These are phyloP conservation scores for Stomorhina lunata DNA, from an alignment of 2,888 invertebrate species.

Conservation along the genomic window DNA sequence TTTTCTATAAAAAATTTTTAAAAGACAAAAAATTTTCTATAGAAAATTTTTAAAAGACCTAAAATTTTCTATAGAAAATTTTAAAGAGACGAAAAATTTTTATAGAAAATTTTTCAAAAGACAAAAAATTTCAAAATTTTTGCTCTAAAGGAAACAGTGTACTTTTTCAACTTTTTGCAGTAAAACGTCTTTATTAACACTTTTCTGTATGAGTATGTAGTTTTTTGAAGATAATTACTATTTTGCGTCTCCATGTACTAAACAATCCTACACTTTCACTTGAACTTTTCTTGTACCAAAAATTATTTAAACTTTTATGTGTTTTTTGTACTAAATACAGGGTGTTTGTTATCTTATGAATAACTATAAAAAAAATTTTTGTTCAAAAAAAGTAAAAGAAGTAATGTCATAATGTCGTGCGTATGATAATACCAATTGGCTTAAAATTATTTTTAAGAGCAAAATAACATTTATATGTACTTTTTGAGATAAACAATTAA, in stretches of 20 bases:
- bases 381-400: conserved; percentile 12
- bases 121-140: no score
- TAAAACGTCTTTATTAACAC: background rate
- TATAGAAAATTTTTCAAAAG: no score
- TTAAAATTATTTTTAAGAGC: no score
- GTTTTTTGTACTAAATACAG: background rate
- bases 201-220: background rate
- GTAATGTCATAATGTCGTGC: background rate
- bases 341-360: conserved; percentile 44
- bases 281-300: background rate
- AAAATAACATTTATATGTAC: background rate
- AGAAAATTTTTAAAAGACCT: no score
- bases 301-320: background rate
- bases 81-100: no score
- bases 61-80: no score
- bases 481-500: conserved; percentile 14
- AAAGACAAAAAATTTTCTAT: no score
- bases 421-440: background rate
- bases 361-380: conserved; percentile 48
- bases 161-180: background rate
- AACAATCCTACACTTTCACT: conserved; percentile 47
- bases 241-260: background rate
- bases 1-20: no score
- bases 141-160: conserved; percentile 51
- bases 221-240: conserved; percentile 29